Evolutionary conservation across 2,797 vertebrate genomes (phyloP).

Genomic region (Chaunax sp.): DNA sequence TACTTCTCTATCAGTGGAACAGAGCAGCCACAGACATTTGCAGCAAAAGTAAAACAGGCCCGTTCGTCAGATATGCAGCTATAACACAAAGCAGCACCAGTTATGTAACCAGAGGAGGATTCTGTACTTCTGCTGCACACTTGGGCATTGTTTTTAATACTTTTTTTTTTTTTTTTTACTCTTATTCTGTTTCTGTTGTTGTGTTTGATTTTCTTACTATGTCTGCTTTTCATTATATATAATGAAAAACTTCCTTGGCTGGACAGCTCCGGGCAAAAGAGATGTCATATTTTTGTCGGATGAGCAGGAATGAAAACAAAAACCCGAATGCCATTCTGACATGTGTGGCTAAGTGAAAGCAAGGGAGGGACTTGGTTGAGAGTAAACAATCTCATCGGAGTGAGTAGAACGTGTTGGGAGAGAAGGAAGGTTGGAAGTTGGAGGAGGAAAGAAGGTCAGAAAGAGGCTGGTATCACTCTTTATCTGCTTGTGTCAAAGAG

Average conservation of each 20-base stretch:
- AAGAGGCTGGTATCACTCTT: slow-evolving; percentile 46
- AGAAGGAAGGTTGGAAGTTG: slow-evolving; percentile 41
- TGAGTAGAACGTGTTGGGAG: slow-evolving; percentile 2
- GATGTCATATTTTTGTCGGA: slow-evolving; percentile 22
- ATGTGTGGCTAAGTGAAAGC: slow-evolving; percentile 27
- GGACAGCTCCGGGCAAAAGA: neutral
- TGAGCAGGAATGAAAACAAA: slow-evolving; percentile 22
- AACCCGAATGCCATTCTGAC: slow-evolving; percentile 28
- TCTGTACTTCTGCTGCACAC: slow-evolving; percentile 28
- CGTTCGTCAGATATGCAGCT: slow-evolving; percentile 45
- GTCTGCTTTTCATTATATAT: slow-evolving; percentile 46
- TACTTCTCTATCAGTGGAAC: slow-evolving; percentile 63
- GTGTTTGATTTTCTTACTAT: slow-evolving; percentile 10
- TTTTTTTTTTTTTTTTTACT: too few relatives aligned
- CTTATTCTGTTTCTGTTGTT: slow-evolving; percentile 1
- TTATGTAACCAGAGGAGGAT: slow-evolving; percentile 53
- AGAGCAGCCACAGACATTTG: slow-evolving; percentile 69
- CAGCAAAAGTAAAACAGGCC: slow-evolving; percentile 63
- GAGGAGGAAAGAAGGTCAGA: slow-evolving; percentile 42
- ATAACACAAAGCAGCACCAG: slow-evolving; percentile 57
- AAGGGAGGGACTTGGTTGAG: slow-evolving; percentile 7
- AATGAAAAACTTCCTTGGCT: slow-evolving; percentile 30
- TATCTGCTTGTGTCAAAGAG: slow-evolving; percentile 54
- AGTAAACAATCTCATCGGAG: slow-evolving; percentile 41
- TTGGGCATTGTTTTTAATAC: slow-evolving; percentile 6